phyloP scores from a whole-genome alignment of 1,140 invertebrate genomes.

The Zeugodacus cucurbitae region DNA sequence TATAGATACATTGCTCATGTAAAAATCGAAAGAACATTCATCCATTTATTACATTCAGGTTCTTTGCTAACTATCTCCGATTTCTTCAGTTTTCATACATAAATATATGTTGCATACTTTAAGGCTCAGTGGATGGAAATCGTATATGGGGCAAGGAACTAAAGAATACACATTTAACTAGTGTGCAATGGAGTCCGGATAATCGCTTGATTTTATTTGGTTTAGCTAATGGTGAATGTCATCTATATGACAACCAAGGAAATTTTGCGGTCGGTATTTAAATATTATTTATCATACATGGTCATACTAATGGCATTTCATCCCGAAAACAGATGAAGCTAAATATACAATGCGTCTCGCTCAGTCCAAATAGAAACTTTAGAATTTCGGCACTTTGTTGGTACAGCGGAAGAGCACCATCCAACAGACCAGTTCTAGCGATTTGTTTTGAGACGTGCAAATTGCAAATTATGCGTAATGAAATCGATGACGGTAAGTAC shows the following conservation, averaged over 20 bases:
- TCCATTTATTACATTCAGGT: too few species aligned
- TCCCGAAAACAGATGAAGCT: conserved; percentile 72
- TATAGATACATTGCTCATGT: too few species aligned
- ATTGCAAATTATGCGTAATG: conserved; percentile 88
- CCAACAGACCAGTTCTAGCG: conserved; percentile 81
- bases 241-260: conserved; percentile 94
- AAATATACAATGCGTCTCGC: conserved; percentile 72
- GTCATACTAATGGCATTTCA: background rate
- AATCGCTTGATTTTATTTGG: conserved; percentile 90
- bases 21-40: too few species aligned
- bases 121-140: conserved; percentile 94
- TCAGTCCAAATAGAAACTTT: conserved; percentile 65
- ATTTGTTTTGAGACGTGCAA: conserved; percentile 90
- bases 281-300: background rate
- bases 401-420: conserved; percentile 82
- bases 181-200: conserved; percentile 96
- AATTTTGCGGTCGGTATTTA: conserved; percentile 70
- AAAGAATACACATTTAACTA: conserved; percentile 79
- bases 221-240: conserved; percentile 89
- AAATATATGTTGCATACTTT: conserved; percentile 17
- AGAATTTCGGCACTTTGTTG: conserved; percentile 83
- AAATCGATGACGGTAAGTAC: conserved; percentile 83
- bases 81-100: background rate
- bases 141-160: conserved; percentile 98
- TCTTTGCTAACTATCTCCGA: too few species aligned